A percentile compares a stretch with the other conserved stretches of the same genome.
Evolutionary conservation across 2,888 invertebrate genomes (phyloP).

Genomic region (Tetheella fluctuosa): DNA sequence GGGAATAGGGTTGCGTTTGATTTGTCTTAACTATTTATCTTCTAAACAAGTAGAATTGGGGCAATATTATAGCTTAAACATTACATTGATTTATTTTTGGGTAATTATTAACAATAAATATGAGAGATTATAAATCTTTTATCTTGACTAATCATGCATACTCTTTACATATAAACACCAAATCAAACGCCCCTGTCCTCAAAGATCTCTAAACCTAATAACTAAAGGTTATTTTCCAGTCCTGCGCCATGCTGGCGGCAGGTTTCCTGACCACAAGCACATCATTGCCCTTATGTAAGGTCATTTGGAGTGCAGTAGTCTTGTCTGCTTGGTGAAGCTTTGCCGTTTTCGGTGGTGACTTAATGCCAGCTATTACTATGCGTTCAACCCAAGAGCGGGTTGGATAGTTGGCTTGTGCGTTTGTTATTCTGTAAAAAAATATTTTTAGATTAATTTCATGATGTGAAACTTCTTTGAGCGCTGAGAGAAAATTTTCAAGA

Average conservation of each 20-base stretch:
- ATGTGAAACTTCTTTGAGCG: too few species aligned
- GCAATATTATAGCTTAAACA: background rate
- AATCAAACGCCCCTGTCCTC: constrained; percentile 14
- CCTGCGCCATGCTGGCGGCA: constrained; percentile 90
- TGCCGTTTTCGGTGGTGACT: constrained; percentile 87
- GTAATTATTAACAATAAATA: too few species aligned
- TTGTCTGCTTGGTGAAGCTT: constrained; percentile 82
- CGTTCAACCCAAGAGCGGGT: constrained; percentile 95
- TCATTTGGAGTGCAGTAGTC: constrained; percentile 86
- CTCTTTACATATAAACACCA: background rate
- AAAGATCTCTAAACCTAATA: constrained; percentile 44
- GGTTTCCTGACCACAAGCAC: constrained; percentile 94
- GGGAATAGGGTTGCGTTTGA: constrained; percentile 27
- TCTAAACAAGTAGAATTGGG: background rate
- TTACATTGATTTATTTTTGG: background rate
- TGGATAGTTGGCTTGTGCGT: constrained; percentile 87
- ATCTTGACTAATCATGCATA: too few species aligned
- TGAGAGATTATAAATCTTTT: too few species aligned
- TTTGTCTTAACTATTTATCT: constrained; percentile 19
- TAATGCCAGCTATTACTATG: constrained; percentile 92
- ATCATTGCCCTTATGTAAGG: constrained; percentile 86
- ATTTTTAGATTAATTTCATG: too few species aligned
- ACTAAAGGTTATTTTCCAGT: constrained; percentile 88
- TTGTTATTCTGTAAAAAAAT: constrained; percentile 74
- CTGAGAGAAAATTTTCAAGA: too few species aligned